Percentiles rank a stretch among this genome's conserved stretches.
phyloP scores from a whole-genome alignment of 2,888 invertebrate genomes.

The Andrena trimmerana region DNA sequence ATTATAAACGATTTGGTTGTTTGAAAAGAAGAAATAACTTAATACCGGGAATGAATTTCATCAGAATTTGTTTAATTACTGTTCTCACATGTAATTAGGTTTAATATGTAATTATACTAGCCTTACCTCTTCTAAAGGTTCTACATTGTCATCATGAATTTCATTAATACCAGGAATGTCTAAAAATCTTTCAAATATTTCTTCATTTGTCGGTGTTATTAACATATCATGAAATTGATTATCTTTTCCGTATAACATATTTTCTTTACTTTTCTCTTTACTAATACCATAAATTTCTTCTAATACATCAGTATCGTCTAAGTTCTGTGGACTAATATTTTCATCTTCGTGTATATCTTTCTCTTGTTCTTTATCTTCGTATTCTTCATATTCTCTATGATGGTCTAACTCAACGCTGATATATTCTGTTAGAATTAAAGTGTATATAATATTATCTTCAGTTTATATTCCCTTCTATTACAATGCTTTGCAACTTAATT shows the following conservation, averaged over 20 bases:
- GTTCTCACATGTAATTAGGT: neutral
- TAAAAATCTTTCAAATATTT: constrained; percentile 74
- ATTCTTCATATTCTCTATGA: constrained; percentile 55
- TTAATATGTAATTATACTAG: constrained; percentile 12
- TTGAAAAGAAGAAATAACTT: neutral
- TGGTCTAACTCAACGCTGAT: constrained; percentile 50
- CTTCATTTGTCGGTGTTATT: constrained; percentile 75
- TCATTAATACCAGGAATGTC: constrained; percentile 77
- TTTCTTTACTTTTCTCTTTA: constrained; percentile 70
- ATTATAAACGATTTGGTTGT: neutral
- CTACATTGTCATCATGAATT: constrained; percentile 79
- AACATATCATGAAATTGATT: constrained; percentile 74
- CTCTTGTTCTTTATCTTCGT: constrained; percentile 68
- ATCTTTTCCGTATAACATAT: constrained; percentile 73
- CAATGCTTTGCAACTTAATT: constrained; percentile 13
- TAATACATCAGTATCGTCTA: constrained; percentile 60
- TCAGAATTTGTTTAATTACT: neutral
- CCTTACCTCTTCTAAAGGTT: constrained; percentile 82
- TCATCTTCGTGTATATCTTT: constrained; percentile 64
- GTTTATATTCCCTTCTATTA: constrained; percentile 56
- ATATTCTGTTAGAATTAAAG: constrained; percentile 36
- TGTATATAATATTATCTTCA: constrained; percentile 52
- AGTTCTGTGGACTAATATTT: constrained; percentile 49
- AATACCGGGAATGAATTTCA: neutral
- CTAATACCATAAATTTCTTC: constrained; percentile 76